Evolutionary conservation across 2,797 vertebrate genomes (phyloP).

Genomic region (Smutsia temminckii): DNA sequence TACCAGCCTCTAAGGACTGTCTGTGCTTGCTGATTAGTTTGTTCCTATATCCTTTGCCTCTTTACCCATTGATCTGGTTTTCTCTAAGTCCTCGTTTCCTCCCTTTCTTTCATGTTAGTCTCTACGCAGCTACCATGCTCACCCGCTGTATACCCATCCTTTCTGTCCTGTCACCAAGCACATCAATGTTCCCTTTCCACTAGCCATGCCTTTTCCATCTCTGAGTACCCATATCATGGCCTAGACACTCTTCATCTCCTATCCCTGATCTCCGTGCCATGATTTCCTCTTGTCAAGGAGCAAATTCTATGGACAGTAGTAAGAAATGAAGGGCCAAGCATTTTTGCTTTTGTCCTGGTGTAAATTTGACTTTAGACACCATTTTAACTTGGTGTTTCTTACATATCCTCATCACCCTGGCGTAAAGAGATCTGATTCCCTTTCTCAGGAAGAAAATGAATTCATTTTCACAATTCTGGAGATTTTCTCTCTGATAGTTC

Average conservation of each 20-base stretch:
- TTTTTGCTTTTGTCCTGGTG: not conserved
- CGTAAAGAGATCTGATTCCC: not conserved
- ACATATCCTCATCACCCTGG: not conserved
- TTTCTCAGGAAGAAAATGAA: not conserved
- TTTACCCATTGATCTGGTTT: not conserved
- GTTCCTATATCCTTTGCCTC: not conserved
- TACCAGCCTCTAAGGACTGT: not conserved
- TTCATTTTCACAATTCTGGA: not conserved
- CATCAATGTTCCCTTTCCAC: not conserved
- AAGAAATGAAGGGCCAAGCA: not conserved
- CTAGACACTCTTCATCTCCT: not conserved
- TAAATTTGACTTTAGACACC: conserved; percentile 8
- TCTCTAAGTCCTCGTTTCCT: not conserved
- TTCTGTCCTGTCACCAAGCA: not conserved
- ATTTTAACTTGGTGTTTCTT: not conserved
- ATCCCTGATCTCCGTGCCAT: not conserved
- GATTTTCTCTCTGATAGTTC: conserved; percentile 15
- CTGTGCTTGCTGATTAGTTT: not conserved
- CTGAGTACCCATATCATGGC: not conserved
- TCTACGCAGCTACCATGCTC: not conserved
- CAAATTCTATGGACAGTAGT: not conserved
- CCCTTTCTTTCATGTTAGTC: not conserved
- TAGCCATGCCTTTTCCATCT: not conserved
- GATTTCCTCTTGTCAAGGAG: not conserved
- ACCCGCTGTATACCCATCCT: not conserved